Evolutionary conservation across 2,888 invertebrate species (phyloP).

Genomic region (Hypsopygia costalis): DNA sequence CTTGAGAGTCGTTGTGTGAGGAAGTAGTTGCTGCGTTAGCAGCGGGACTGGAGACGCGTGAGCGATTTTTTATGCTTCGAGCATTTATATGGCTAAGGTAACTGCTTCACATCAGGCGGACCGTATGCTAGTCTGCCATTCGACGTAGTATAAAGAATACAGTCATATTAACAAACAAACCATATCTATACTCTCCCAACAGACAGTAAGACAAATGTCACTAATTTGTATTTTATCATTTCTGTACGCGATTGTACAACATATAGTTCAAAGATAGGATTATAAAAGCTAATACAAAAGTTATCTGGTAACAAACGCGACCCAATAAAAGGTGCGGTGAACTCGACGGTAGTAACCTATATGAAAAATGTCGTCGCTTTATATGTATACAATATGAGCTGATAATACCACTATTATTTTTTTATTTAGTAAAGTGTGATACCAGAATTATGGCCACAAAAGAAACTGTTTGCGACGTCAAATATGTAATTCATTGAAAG

Average conservation of each 20-base stretch:
- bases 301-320: conserved; percentile 75
- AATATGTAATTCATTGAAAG: too few relatives aligned
- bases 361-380: conserved; percentile 66
- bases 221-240: conserved; percentile 26
- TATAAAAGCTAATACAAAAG: conserved; percentile 73
- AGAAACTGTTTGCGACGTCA: too few relatives aligned
- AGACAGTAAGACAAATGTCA: not conserved
- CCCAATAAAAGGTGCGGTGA: conserved; percentile 76
- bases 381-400: conserved; percentile 33
- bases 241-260: conserved; percentile 31
- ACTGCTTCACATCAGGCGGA: too few relatives aligned
- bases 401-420: conserved; percentile 24
- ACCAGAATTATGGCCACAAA: too few relatives aligned
- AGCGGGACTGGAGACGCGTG: too few relatives aligned
- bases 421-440: not conserved
- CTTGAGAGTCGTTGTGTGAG: too few relatives aligned
- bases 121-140: too few relatives aligned
- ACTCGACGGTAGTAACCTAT: conserved; percentile 72
- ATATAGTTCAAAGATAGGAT: conserved; percentile 59
- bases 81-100: too few relatives aligned
- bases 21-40: too few relatives aligned
- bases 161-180: too few relatives aligned
- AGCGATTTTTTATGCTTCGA: too few relatives aligned
- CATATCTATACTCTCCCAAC: not conserved
- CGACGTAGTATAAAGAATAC: too few relatives aligned